Percentiles rank a stretch among this genome's conserved stretches.
Evolutionary conservation across 2,888 invertebrate genomes (phyloP).

Genomic region (Rhingia campestris): DNA sequence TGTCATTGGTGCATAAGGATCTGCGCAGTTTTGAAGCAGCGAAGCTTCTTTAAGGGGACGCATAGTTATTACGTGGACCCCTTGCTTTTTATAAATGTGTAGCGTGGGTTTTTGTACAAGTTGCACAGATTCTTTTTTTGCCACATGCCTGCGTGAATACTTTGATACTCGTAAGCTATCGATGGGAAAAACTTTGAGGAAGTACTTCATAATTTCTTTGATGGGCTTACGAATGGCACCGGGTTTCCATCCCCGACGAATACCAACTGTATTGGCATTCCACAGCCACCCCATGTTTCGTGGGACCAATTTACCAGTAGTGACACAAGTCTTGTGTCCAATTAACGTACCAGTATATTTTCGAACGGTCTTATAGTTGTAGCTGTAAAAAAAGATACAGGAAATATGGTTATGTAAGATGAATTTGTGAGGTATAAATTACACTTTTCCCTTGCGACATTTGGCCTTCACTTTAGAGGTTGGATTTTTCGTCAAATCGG

Average conservation of each 20-base stretch:
- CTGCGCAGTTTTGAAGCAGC: constrained; percentile 85
- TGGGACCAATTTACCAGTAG: constrained; percentile 85
- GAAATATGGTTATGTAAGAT: neutral
- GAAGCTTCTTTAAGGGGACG: constrained; percentile 87
- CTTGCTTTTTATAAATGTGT: constrained; percentile 87
- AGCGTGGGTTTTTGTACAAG: constrained; percentile 85
- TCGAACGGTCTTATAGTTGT: constrained; percentile 72
- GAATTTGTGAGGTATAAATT: neutral
- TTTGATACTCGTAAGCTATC: constrained; percentile 79
- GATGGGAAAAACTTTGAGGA: constrained; percentile 80
- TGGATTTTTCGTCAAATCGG: neutral
- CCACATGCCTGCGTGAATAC: constrained; percentile 76
- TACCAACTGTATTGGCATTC: constrained; percentile 81
- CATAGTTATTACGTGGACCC: constrained; percentile 86
- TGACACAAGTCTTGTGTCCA: constrained; percentile 85
- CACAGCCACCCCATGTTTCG: constrained; percentile 88
- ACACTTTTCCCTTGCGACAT: constrained; percentile 50
- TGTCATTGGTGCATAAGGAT: constrained; percentile 87
- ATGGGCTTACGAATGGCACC: constrained; percentile 81
- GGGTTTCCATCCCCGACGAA: constrained; percentile 80
- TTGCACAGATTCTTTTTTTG: constrained; percentile 76
- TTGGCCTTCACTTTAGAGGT: constrained; percentile 24
- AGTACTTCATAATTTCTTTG: constrained; percentile 80
- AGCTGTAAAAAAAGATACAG: constrained; percentile 63
- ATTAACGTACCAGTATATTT: constrained; percentile 82